A percentile compares a stretch with the other conserved stretches of the same genome.
These are phyloP conservation scores for Cordylochernes scorpioides DNA, from an alignment of 2,888 invertebrate species.

Conservation along the genomic window DNA sequence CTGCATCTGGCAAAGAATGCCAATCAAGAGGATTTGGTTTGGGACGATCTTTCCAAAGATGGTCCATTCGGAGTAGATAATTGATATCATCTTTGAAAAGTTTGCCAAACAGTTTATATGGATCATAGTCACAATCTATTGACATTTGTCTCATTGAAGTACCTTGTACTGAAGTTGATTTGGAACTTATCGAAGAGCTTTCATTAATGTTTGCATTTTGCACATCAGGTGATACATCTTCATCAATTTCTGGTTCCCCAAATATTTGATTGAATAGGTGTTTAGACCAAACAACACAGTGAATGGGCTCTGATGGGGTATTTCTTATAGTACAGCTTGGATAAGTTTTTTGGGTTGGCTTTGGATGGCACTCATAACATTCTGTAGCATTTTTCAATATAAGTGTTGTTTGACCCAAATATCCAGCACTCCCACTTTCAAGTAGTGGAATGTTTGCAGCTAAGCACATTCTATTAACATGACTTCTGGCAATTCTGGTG, in stretches of 20 bases:
- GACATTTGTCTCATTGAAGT: no score
- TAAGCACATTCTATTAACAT: slow-evolving; percentile 94
- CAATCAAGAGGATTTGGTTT: slow-evolving; percentile 54
- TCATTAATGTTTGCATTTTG: slow-evolving; percentile 34
- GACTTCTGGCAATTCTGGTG: slow-evolving; percentile 92
- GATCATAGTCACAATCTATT: no score
- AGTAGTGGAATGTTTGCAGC: slow-evolving; percentile 77
- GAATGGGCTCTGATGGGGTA: slow-evolving; percentile 93
- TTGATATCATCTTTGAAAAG: slow-evolving; percentile 80
- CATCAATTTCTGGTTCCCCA: slow-evolving; percentile 78
- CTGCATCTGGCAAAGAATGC: slow-evolving; percentile 16
- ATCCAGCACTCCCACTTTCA: slow-evolving; percentile 92
- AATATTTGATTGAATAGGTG: slow-evolving; percentile 95
- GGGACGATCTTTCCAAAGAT: slow-evolving; percentile 65
- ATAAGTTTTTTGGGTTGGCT: slow-evolving; percentile 65
- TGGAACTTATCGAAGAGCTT: not conserved
- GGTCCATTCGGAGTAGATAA: slow-evolving; percentile 74
- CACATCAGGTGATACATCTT: slow-evolving; percentile 90
- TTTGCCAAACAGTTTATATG: no score
- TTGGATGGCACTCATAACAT: slow-evolving; percentile 88
- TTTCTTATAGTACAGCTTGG: slow-evolving; percentile 97
- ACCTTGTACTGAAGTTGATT: no score
- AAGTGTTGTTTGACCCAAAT: slow-evolving; percentile 51
- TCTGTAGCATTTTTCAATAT: slow-evolving; percentile 50
- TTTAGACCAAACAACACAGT: slow-evolving; percentile 98